Base-by-base conservation (phyloP, 64 coral and sea anemone species). In the Pocillopora damicornis region DNA sequence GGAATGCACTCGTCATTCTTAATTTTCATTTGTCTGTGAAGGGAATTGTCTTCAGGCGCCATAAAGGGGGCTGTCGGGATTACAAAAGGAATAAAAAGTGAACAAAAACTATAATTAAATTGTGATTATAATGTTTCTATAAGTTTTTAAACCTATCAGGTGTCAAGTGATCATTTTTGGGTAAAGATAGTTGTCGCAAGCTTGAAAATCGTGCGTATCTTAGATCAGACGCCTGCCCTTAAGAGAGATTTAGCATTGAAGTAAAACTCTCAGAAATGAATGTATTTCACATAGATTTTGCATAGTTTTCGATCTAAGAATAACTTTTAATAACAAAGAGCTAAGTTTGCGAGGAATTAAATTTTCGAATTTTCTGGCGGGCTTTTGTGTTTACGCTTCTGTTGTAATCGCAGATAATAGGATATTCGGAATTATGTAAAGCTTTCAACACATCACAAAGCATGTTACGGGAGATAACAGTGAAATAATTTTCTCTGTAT, bases 41-140 rank as follows among this genome's bases (percentile, higher is more conserved):
- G 60, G 22, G 77, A 79, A 79, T 79, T 79, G 77, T 73, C 37
- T 58, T n/a, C 13, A 13, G 81, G 81, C 81, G 81, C 81, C 81
- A 73, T 37, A 45, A 16, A 25, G 81, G 81, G 35, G 61, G 63
- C 34, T 85, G 81, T 85, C 64, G 81, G 81, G 68, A 85, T 58
- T 11, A 85, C 81, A 85, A 85, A 85, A 58, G 81, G 30, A 68
- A 63, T 85, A 18, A 11, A 71, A 66, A 73, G 81, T 85, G 63
- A 71, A 85, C 65, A 85, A 85, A 85, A 85, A 85, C 81, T 72
- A 11, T 66, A 68, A 85, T 85, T 85, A 37, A 56, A 58, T 58
- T 72, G 42, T 85, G 64, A 85, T 72, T 60, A 79, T 14, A 23
- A 30, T 60, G 20, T 77, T 42, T 77, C 1, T 56, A 79, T 79